Evolutionary conservation across 2,113 vertebrate genomes (phyloP).

Genomic region (Ivindomyrus marchei): DNA sequence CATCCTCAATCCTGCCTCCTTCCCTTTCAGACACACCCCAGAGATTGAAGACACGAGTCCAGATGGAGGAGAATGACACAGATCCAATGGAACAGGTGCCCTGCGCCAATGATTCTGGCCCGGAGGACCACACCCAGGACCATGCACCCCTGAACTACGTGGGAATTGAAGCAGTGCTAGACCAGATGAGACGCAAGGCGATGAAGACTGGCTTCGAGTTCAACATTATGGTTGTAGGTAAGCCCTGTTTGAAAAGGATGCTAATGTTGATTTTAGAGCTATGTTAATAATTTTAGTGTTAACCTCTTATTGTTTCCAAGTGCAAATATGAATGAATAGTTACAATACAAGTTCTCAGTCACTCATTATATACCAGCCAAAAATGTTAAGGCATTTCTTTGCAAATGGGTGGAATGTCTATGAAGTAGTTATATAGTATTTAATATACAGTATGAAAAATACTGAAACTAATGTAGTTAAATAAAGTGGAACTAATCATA

Average conservation of each 20-base stretch:
- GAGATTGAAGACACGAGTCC: conserved; percentile 36
- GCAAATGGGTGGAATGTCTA: background rate
- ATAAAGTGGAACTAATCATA: background rate
- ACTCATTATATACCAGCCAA: background rate
- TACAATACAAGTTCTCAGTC: background rate
- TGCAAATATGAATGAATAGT: background rate
- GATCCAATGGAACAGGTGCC: conserved; percentile 40
- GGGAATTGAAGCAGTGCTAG: conserved; percentile 87
- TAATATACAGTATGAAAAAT: background rate
- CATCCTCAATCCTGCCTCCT: background rate
- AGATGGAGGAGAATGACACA: conserved; percentile 54
- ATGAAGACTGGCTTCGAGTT: conserved; percentile 93
- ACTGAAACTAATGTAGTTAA: background rate
- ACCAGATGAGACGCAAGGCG: conserved; percentile 89
- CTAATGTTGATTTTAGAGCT: background rate
- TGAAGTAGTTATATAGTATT: background rate
- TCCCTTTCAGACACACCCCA: conserved; percentile 40
- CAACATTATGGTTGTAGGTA: conserved; percentile 97
- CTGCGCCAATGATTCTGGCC: conserved; percentile 17
- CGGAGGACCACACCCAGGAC: conserved; percentile 48
- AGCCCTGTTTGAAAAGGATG: conserved; percentile 34
- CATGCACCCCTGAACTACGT: conserved; percentile 73
- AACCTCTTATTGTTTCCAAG: background rate
- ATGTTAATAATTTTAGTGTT: background rate
- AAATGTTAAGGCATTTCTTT: background rate